phyloP scores from a whole-genome alignment of 2,113 vertebrate genomes.

The Piprites chloris region DNA sequence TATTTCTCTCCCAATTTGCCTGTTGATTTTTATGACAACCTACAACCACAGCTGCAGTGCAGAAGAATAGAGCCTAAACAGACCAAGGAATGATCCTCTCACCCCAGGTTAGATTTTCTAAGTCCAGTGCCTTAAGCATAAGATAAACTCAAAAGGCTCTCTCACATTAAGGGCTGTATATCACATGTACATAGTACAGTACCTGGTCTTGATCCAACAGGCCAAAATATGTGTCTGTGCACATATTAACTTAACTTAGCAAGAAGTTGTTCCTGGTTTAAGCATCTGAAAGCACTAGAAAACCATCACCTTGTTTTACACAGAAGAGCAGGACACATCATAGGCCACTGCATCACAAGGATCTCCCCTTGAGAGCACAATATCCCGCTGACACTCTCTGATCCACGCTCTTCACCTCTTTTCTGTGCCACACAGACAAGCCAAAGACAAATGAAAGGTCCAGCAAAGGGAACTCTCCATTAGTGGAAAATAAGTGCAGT shows the following conservation, averaged over 20 bases:
- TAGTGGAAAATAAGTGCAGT: not conserved
- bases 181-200: no score
- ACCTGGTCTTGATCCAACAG: not conserved
- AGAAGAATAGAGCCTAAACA: not conserved
- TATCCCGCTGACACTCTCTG: not conserved
- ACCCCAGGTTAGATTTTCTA: not conserved
- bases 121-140: not conserved
- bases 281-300: not conserved
- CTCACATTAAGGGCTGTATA: not conserved
- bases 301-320: rapidly evolving
- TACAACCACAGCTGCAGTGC: not conserved
- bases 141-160: not conserved
- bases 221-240: not conserved
- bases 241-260: not conserved
- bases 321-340: not conserved
- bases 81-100: not conserved
- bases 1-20: not conserved
- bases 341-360: not conserved
- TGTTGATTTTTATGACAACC: not conserved
- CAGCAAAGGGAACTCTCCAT: not conserved
- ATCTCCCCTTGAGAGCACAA: not conserved
- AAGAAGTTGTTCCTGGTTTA: not conserved
- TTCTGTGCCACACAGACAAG: not conserved
- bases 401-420: not conserved
- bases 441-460: not conserved